These are phyloP conservation scores for Drosophila infuscata DNA, from an alignment of 2,888 invertebrate species.

Conservation along the genomic window DNA sequence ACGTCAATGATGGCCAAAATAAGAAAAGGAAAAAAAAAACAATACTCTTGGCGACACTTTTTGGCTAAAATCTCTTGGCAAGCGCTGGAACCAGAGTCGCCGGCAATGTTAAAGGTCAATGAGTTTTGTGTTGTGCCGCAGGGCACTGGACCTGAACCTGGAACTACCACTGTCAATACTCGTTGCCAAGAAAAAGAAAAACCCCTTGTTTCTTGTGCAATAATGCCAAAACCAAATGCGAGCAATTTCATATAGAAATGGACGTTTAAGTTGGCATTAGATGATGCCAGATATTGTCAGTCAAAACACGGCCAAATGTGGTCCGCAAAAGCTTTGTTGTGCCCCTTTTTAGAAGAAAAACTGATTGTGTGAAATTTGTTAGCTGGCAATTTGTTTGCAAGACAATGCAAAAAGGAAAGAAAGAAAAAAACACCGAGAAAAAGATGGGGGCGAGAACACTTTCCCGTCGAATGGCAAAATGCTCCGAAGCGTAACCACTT, in stretches of 20 bases:
- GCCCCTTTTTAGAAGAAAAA: background rate
- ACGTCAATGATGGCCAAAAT: conserved; percentile 61
- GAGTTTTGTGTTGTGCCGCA: conserved; percentile 56
- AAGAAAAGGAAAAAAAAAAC: conserved; percentile 6
- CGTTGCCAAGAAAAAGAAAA: conserved; percentile 41
- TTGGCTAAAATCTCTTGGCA: conserved; percentile 54
- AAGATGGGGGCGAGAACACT: conserved; percentile 59
- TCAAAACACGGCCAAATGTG: conserved; percentile 19
- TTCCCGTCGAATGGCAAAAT: conserved; percentile 61
- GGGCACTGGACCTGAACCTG: conserved; percentile 78
- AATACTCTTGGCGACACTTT: conserved; percentile 71
- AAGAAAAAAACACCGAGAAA: background rate
- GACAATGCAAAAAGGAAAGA: conserved; percentile 36
- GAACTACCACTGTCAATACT: conserved; percentile 51
- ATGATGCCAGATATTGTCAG: conserved; percentile 10
- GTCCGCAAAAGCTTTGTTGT: conserved; percentile 12
- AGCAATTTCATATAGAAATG: conserved; percentile 39
- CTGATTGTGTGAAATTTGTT: conserved; percentile 58
- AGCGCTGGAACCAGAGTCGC: conserved; percentile 21
- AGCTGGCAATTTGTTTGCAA: conserved; percentile 48
- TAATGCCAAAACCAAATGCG: conserved; percentile 49
- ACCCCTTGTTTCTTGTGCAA: conserved; percentile 48
- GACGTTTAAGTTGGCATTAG: conserved; percentile 14
- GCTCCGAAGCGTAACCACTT: conserved; percentile 70
- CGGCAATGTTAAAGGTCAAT: conserved; percentile 74